Percentiles rank a stretch among this genome's conserved stretches.
Evolutionary conservation across 2,797 vertebrate species (phyloP).

Genomic region (Heliangelus exortis): DNA sequence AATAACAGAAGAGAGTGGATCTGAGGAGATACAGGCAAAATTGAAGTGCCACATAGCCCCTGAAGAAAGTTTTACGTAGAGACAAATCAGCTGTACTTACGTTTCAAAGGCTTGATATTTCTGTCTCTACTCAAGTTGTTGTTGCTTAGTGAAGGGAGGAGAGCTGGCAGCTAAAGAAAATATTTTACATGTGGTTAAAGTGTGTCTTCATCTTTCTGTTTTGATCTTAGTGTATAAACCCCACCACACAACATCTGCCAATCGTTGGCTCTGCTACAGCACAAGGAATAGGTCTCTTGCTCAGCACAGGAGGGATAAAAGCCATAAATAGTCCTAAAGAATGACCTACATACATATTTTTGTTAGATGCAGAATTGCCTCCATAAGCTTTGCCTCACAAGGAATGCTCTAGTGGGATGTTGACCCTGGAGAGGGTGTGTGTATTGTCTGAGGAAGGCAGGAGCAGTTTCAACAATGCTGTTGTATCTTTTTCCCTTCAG

Average conservation of each 20-base stretch:
- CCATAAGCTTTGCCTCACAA: background rate
- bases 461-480: background rate
- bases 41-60: background rate
- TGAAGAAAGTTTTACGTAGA: background rate
- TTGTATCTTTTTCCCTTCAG: background rate
- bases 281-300: background rate
- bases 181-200: background rate
- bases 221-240: background rate
- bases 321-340: background rate
- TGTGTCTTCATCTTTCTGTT: background rate
- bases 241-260: background rate
- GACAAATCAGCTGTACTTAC: slow-evolving; percentile 53
- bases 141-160: slow-evolving; percentile 54
- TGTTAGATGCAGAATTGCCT: background rate
- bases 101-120: slow-evolving; percentile 67
- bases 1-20: background rate
- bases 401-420: background rate
- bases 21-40: background rate
- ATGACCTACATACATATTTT: fast-evolving
- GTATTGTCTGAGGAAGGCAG: background rate
- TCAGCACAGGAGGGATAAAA: background rate
- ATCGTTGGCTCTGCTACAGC: background rate
- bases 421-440: background rate
- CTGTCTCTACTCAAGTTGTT: slow-evolving; percentile 68
- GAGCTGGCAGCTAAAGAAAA: slow-evolving; percentile 57